Evolutionary conservation across 1,140 invertebrate genomes (phyloP), one percentile per base, ranked within the genome.

Genomic region (Rhagoletis zephyria): DNA sequence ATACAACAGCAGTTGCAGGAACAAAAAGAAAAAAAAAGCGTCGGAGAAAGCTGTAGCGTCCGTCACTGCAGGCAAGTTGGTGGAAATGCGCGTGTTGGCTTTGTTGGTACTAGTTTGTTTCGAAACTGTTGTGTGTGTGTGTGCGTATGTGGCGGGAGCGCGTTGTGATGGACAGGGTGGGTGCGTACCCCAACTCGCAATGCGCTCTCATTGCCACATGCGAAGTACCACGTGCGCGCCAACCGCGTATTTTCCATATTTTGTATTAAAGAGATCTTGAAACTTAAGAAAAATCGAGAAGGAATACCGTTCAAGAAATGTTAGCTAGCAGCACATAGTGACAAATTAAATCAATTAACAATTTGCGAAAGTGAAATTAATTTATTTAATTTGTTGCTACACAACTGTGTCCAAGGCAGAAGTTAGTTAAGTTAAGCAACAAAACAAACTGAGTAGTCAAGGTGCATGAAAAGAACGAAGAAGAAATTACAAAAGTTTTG

Each of bases 241-340:
- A 67, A 67, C 64, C 64, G 10, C 64, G 64, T 67, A 67, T 67
- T 42, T 67, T 67, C 64, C 64, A 67, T 67, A 40, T 67, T 67
- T 67, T 56, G 51, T 56, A 56, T 56, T 40, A 67, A 7, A 12
- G 19, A 40, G 12, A 67, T 67, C 40, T 40, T 64, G 6, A 4
- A n/a, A 14, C 7, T 19, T 67, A 67, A 67, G 64, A 19, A 40
- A 40, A 3, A 40, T n/a, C 16, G 14, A n/a, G 19, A 64, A 56
- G 19, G 63, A n/a, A 64, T 10, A 64, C 16, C 63, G 7, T 12
- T 67, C 30, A 67, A 67, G 64, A 67, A 67, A 42, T 40, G 9
- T 30, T 30, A 40, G 40, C 64, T 67, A 67, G 64, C 64, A 42
- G 40, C 40, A 67, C 30, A 42, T 40, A 40, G 30, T 10, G 30